phyloP scores from a whole-genome alignment of 2,113 vertebrate genomes.

The Lampris megalopsis region DNA sequence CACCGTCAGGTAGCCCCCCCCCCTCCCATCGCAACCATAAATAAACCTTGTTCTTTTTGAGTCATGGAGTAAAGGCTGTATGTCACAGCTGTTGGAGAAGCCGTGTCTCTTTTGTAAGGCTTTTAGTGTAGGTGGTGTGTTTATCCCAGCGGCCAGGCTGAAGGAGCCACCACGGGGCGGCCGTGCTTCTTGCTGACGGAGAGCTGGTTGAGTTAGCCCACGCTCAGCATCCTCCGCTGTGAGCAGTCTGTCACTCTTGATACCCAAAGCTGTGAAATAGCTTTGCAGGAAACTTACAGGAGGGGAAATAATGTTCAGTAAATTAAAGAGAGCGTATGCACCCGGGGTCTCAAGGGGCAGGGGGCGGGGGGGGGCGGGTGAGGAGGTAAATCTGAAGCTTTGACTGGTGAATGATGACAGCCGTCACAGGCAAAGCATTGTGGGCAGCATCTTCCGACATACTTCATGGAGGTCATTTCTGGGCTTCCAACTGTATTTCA shows the following conservation, averaged over 20 bases:
- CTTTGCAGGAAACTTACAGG: conserved; percentile 44
- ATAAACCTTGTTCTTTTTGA: conserved; percentile 71
- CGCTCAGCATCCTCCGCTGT: conserved; percentile 55
- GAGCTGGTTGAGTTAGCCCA: conserved; percentile 72
- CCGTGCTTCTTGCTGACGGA: conserved; percentile 57
- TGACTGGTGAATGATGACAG: conserved; percentile 28
- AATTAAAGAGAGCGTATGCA: conserved; percentile 54
- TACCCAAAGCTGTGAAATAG: conserved; percentile 54
- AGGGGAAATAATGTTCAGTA: conserved; percentile 34
- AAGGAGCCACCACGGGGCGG: conserved; percentile 69
- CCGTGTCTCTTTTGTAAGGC: conserved; percentile 73
- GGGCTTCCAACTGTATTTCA: conserved; percentile 35
- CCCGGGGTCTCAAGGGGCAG: conserved; percentile 2
- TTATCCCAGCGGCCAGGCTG: conserved; percentile 73
- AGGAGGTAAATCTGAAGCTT: conserved; percentile 42
- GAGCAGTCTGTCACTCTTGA: conserved; percentile 57
- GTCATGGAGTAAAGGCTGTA: conserved; percentile 59
- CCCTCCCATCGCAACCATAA: conserved; percentile 61
- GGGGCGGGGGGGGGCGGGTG: conserved; percentile 33
- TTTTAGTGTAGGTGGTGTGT: conserved; percentile 80
- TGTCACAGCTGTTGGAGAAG: conserved; percentile 72
- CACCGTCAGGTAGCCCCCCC: conserved; percentile 65
- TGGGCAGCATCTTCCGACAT: conserved; percentile 24
- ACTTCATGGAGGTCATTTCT: conserved; percentile 27
- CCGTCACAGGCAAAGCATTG: conserved; percentile 14